phyloP scores from a whole-genome alignment of 2,113 vertebrate species.

The Sialia sialis region DNA sequence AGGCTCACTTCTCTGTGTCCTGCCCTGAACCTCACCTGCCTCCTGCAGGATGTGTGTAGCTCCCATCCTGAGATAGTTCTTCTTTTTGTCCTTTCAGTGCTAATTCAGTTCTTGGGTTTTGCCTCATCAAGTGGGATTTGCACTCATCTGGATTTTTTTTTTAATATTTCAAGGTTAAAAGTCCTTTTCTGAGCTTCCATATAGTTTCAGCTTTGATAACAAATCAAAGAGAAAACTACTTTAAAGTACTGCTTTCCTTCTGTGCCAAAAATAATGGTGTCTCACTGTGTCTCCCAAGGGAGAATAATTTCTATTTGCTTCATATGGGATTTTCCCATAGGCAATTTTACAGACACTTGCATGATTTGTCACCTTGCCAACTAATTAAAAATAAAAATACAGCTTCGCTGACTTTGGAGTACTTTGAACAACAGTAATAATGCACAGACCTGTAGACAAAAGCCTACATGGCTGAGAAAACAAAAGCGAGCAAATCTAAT shows the following conservation, averaged over 20 bases:
- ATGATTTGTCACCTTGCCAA: slow-evolving; percentile 23
- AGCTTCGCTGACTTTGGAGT: background rate
- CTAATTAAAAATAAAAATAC: slow-evolving; percentile 29
- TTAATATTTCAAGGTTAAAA: background rate
- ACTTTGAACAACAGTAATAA: slow-evolving; percentile 28
- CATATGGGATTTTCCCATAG: slow-evolving; percentile 27
- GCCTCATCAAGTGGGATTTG: background rate
- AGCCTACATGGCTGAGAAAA: background rate
- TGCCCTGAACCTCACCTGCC: background rate
- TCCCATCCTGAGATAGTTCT: background rate
- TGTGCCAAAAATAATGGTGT: slow-evolving; percentile 48
- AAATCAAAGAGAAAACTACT: slow-evolving; percentile 52
- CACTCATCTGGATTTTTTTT: background rate
- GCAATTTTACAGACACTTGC: slow-evolving; percentile 39
- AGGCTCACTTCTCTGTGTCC: background rate
- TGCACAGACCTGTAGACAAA: slow-evolving; percentile 16
- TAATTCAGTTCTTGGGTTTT: background rate
- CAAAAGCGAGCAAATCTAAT: background rate
- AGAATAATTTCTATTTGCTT: slow-evolving; percentile 13
- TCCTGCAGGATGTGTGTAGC: background rate
- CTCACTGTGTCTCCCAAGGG: background rate
- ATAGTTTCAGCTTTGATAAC: slow-evolving; percentile 42
- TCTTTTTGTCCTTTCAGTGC: background rate
- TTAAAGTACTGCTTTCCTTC: slow-evolving; percentile 49
- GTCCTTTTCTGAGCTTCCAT: background rate